Base-by-base conservation (phyloP, 2,888 invertebrate species). In the Petrophora chlorosata region DNA sequence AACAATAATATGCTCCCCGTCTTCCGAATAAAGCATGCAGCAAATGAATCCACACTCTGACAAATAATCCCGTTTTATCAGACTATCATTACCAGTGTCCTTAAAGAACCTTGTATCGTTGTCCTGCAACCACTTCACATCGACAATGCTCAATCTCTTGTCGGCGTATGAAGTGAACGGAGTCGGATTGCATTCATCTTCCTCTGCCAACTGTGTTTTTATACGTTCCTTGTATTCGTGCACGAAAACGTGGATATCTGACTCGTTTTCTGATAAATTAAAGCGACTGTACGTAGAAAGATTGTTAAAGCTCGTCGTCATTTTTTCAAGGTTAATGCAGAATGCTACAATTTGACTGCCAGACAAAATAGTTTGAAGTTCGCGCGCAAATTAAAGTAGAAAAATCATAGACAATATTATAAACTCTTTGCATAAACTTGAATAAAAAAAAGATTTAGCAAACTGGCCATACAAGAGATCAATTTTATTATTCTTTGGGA, bases 1-100 rank as follows among this genome's bases (percentile, higher is more conserved):
- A n/a, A 84, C 76, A 10, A 90, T 79, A 40, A 92, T 54, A 26
- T 60, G 48, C n/a, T 79, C 70, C 3, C 91, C 92, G 42, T 82
- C 76, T 0, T 82, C 75, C 9, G 87, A 76, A 63, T 82, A 92
- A 25, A 76, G 64, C 60, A 90, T 78, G 35, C 73, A 76, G 10
- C 54, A 63, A 28, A 90, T 80, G 48, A 63, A 82, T 0, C 90
- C 90, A 34, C 64, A 71, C 48, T 79, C 73, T 0, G 72, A 65
- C 32, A 82, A 67, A 68, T 68, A 89, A 57, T 71, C 60, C 7
- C 71, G 47, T 23, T 66, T 59, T 0, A 60, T 46, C 29, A 81
- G 48, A 33, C 42, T 56, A 30, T 73, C 56, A 53, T 89, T 88
- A 0, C 63, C 73, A 3, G 85, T 84, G 15, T 80, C 63, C 14